Conservation (phyloP, 2,888 invertebrate species). For the Pachliopta kotzebuea region DNA sequence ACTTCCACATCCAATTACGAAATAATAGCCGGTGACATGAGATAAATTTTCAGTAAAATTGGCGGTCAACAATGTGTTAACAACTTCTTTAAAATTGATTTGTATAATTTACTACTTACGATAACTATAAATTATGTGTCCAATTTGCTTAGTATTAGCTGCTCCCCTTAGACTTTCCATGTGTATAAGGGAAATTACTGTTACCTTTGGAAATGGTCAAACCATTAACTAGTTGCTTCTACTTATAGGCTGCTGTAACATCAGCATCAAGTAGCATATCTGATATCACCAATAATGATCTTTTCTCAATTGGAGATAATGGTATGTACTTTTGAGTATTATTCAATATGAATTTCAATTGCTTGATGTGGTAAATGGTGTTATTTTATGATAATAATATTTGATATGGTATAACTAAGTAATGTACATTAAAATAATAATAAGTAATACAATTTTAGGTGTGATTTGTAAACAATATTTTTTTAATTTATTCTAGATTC, state of each 20-base stretch:
- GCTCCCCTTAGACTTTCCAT: too few relatives aligned
- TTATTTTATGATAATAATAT: neutral
- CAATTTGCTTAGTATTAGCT: too few relatives aligned
- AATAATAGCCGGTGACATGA: too few relatives aligned
- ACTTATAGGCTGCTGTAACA: slow-evolving; percentile 70
- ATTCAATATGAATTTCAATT: too few relatives aligned
- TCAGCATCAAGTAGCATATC: slow-evolving; percentile 78
- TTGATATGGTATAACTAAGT: too few relatives aligned
- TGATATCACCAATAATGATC: slow-evolving; percentile 75
- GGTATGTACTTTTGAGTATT: slow-evolving; percentile 46
- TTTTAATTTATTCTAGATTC: slow-evolving; percentile 44
- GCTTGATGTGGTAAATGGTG: neutral
- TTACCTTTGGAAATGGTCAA: neutral
- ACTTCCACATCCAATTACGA: too few relatives aligned
- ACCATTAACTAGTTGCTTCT: neutral
- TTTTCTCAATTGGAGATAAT: slow-evolving; percentile 76
- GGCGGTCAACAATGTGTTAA: too few relatives aligned
- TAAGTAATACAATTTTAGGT: neutral
- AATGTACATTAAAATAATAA: too few relatives aligned
- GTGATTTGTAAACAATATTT: neutral
- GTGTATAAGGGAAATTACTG: neutral
- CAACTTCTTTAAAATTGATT: too few relatives aligned
- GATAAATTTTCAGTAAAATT: too few relatives aligned
- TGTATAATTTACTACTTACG: too few relatives aligned
- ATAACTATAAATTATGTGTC: too few relatives aligned